Base-by-base conservation (phyloP, 2,888 invertebrate species). In the Ramazzottius varieornatus region DNA sequence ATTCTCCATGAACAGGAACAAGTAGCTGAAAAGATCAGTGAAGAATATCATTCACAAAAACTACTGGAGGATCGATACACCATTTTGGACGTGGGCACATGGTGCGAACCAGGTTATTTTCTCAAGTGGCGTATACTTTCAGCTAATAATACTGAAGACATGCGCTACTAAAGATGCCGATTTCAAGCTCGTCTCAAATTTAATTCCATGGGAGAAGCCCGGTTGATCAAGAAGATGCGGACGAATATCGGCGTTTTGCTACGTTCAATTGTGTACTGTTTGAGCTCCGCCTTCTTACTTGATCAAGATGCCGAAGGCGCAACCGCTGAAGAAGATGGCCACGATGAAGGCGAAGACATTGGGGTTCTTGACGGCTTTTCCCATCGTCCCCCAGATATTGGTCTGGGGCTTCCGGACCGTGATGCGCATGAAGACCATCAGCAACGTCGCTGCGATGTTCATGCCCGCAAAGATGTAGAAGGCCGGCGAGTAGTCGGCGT, bases 1-100 rank as follows among this genome's bases (percentile, higher is more conserved):
- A 74, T 86, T 85, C 74, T 86, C 84, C 33, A 86, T 80, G 67
- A 86, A 78, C 84, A 86, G 86, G 75, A 86, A 86, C 33, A 86
- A 78, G 77, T 86, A 86, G 70, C 84, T 86, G 54, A 16, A 54
- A 29, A 40, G 20, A 40, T 13, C 8, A 40, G 20, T 40, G 40
- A 40, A 20, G 20, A 40, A 13, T 40, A 40, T 8, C 40, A 40
- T 13, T 8, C 8, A 40, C 40, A 13, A 40, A 40, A 40, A 40
- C 20, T 40, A 20, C 8, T 8, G 8, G 40, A 40, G 40, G 8
- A 40, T 20, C 40, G 40, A 40, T 40, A 40, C n/a, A n/a, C n/a
- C n/a, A n/a, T n/a, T n/a, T n/a, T n/a, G n/a, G n/a, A n/a, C n/a
- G n/a, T n/a, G n/a, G n/a, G n/a, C n/a, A n/a, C n/a, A n/a, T n/a